Evolutionary conservation across 2,797 vertebrate species (phyloP).

Genomic region (Sphenodon punctatus): DNA sequence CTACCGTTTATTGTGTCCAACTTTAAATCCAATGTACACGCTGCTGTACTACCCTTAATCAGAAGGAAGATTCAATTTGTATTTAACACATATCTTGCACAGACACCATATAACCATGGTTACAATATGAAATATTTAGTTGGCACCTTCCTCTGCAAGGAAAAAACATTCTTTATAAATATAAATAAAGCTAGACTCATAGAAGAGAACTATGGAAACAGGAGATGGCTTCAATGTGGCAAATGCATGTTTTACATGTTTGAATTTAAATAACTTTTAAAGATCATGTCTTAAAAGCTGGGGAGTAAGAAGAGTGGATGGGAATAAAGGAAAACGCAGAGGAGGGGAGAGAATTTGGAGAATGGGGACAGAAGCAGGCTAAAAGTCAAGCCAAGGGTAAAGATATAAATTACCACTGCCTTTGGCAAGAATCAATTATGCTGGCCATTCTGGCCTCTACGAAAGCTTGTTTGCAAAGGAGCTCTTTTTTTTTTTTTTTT

Average conservation of each 20-base stretch:
- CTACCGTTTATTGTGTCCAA: background rate
- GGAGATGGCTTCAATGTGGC: background rate
- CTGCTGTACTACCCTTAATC: background rate
- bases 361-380: constrained; percentile 47
- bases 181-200: background rate
- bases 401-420: constrained; percentile 61
- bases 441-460: constrained; percentile 48
- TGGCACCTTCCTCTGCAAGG: background rate
- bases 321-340: constrained; percentile 8
- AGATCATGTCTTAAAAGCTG: background rate
- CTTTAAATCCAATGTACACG: background rate
- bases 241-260: background rate
- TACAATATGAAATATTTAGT: constrained; percentile 1
- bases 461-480: constrained; percentile 20
- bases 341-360: constrained; percentile 10
- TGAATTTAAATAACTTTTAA: constrained; percentile 24
- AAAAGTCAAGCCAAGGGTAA: constrained; percentile 69
- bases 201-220: background rate
- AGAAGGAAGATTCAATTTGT: background rate
- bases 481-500: background rate
- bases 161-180: background rate
- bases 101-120: background rate
- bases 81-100: background rate
- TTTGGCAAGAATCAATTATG: constrained; percentile 65
- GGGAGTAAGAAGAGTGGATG: constrained; percentile 5